A percentile compares a stretch with the other conserved stretches of the same genome.
Evolutionary conservation across 2,888 invertebrate genomes (phyloP).

Genomic region (Liodrosophila aerea): DNA sequence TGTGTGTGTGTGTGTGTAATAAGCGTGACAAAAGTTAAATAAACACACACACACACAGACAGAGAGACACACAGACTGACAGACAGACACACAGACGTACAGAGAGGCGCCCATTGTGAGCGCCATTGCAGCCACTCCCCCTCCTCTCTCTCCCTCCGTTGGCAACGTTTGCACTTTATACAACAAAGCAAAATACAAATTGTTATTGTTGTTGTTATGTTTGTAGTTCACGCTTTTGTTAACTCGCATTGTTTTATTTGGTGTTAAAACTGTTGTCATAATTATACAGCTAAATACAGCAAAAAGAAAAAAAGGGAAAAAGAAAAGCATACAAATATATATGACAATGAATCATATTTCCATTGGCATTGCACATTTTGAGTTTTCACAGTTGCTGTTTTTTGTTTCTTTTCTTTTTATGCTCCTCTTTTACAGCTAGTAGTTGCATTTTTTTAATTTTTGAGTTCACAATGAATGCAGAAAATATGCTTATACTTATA

Average conservation of each 20-base stretch:
- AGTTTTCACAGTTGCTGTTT: slow-evolving; percentile 49
- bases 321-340: slow-evolving; percentile 11
- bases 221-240: slow-evolving; percentile 61
- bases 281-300: slow-evolving; percentile 43
- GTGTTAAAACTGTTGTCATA: slow-evolving; percentile 69
- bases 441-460: slow-evolving; percentile 40
- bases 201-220: slow-evolving; percentile 17
- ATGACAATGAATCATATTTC: slow-evolving; percentile 78
- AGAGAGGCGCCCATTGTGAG: slow-evolving; percentile 46
- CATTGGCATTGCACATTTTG: slow-evolving; percentile 72
- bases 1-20: slow-evolving; percentile 48
- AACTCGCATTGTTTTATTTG: slow-evolving; percentile 64
- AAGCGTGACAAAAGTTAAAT: slow-evolving; percentile 68
- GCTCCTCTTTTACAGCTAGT: too few relatives aligned
- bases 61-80: slow-evolving; percentile 14
- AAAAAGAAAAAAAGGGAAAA: not conserved
- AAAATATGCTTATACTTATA: too few relatives aligned
- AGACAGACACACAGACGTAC: not conserved
- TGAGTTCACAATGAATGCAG: slow-evolving; percentile 54
- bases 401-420: slow-evolving; percentile 36
- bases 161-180: slow-evolving; percentile 38
- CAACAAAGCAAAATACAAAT: slow-evolving; percentile 27
- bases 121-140: slow-evolving; percentile 56
- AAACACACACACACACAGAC: slow-evolving; percentile 43
- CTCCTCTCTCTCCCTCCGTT: slow-evolving; percentile 13